Conservation (phyloP, 2,888 invertebrate genomes). For the Sarcophaga rosellei region DNA sequence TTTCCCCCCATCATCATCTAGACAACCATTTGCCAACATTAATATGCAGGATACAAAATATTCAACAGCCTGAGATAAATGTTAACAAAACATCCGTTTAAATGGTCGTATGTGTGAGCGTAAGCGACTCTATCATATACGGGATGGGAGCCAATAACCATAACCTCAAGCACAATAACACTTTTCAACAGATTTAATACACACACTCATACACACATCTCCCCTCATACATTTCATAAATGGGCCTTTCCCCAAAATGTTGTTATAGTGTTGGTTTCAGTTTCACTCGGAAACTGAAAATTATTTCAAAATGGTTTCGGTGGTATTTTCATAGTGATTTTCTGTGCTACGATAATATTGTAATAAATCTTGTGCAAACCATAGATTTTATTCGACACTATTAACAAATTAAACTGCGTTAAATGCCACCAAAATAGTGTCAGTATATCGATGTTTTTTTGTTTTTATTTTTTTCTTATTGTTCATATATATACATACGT, state of each 20-base stretch:
- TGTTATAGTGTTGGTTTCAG: not conserved
- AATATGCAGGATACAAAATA: slow-evolving; percentile 61
- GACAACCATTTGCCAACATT: slow-evolving; percentile 46
- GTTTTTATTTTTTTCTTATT: not conserved
- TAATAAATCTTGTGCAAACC: slow-evolving; percentile 64
- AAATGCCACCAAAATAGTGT: slow-evolving; percentile 62
- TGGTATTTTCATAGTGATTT: not conserved
- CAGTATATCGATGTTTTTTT: not conserved
- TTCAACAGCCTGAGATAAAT: slow-evolving; percentile 55
- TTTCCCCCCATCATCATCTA: slow-evolving; percentile 6
- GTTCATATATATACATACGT: not conserved
- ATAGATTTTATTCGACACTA: slow-evolving; percentile 78
- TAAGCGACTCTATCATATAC: not conserved
- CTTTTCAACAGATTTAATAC: not conserved
- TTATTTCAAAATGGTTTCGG: not conserved
- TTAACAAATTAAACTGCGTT: slow-evolving; percentile 80
- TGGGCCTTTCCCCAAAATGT: not conserved
- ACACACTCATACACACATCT: not conserved
- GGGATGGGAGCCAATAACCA: not conserved
- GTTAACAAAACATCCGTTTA: slow-evolving; percentile 4
- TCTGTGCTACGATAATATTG: not conserved
- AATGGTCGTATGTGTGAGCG: not conserved
- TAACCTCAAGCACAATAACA: not conserved
- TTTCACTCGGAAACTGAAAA: not conserved
- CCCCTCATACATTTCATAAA: too few species aligned